Evolutionary conservation across 2,888 invertebrate genomes (phyloP), one percentile per base, ranked within the genome.

Genomic region (Monochamus alternatus): DNA sequence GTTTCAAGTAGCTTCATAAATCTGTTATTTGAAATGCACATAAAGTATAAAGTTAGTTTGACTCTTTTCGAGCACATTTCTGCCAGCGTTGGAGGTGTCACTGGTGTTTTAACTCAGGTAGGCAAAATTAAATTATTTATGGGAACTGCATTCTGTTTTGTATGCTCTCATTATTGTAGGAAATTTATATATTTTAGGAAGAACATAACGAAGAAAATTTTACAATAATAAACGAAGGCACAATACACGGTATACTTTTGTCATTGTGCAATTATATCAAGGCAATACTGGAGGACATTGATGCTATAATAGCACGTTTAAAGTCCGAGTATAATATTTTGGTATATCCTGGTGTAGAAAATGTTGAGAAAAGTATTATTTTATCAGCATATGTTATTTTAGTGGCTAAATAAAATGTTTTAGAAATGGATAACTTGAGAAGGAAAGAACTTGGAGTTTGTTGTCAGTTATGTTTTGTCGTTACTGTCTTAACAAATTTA

Each of bases 401-500:
- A 22, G 22, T 22, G 22, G 22, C 38, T 38, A 38, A 38, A 5
- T 38, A 38, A 38, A 38, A 38, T 38, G 7, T 38, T 38, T 38
- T 38, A 90, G 89, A 84, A 75, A 85, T 88, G 65, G 90, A 91
- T 65, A 87, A 88, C 77, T 84, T 92, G 62, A 91, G 90, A 81
- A 86, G 87, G 0, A 90, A 91, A 81, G 92, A 93, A 84, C 89
- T 91, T 60, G 91, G 90, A 12, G 87, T 93, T 38, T 92, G 92
- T 80, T 90, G 90, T n/a, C 92, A 93, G 79, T 83, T 93, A 59
- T 90, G 91, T 55, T 90, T 91, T 44, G 87, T 92, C 9, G 89
- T 91, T 1, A 90, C 90, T 58, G 89, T 91, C 9, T 84, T 92
- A 64, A 87, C 90, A 71, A 89, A 89, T 73, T 81, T 93, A 7